phyloP scores from a whole-genome alignment of 2,113 vertebrate species.

The Dipodomys stephensi region DNA sequence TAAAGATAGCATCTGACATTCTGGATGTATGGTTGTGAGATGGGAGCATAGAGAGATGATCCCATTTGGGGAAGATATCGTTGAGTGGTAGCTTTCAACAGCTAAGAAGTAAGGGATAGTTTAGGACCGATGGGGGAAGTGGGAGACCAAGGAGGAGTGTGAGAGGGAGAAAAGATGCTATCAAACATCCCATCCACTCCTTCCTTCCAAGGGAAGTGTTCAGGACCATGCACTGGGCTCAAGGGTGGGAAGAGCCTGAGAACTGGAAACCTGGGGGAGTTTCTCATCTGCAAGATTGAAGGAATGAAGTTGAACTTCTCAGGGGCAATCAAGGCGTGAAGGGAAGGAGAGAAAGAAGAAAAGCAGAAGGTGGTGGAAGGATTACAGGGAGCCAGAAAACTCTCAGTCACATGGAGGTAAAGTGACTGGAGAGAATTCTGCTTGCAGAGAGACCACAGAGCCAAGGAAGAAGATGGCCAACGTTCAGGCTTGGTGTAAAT shows the following conservation, averaged over 20 bases:
- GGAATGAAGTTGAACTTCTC: not conserved
- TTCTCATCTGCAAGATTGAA: not conserved
- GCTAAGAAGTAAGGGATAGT: not conserved
- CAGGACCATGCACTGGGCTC: not conserved
- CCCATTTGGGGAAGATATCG: not conserved
- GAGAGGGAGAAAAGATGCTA: not conserved
- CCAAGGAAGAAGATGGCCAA: not conserved
- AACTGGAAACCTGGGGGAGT: not conserved
- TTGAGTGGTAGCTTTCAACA: not conserved
- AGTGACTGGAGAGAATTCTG: not conserved
- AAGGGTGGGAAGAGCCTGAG: not conserved
- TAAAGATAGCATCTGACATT: not conserved
- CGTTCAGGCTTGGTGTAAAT: not conserved
- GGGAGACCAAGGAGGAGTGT: not conserved
- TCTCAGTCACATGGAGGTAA: not conserved
- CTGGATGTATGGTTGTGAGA: not conserved
- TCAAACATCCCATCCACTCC: not conserved
- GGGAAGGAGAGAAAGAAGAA: not conserved
- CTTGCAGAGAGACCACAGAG: too few relatives aligned
- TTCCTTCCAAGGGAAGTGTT: not conserved
- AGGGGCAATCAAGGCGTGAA: not conserved
- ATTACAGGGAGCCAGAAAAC: not conserved
- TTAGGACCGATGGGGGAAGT: not conserved
- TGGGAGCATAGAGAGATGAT: not conserved
- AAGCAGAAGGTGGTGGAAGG: not conserved